phyloP scores from a whole-genome alignment of 2,888 invertebrate genomes.

The Melanostoma scalare region DNA sequence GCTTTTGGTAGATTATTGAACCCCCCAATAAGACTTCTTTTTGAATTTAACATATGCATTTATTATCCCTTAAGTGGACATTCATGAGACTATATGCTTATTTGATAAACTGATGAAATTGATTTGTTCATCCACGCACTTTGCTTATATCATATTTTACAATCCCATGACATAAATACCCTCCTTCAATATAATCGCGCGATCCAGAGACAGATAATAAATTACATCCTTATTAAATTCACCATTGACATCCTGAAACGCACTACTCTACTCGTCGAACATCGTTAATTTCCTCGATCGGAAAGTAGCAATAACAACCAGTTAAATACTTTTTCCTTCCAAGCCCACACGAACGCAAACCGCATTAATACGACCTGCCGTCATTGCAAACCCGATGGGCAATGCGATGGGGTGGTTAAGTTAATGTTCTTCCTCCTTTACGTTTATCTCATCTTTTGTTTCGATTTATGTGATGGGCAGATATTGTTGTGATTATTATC shows the following conservation, averaged over 20 bases:
- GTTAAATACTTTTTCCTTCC: constrained; percentile 25
- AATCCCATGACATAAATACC: neutral
- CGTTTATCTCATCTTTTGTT: constrained; percentile 53
- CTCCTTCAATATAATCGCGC: constrained; percentile 13
- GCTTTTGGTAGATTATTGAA: too few species aligned
- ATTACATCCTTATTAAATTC: constrained; percentile 66
- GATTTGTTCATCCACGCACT: too few species aligned
- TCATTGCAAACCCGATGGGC: constrained; percentile 28
- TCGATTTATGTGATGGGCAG: constrained; percentile 17
- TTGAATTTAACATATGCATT: too few species aligned
- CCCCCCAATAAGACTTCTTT: too few species aligned
- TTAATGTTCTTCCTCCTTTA: constrained; percentile 34
- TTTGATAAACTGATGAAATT: too few species aligned
- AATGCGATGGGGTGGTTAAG: constrained; percentile 45
- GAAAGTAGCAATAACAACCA: constrained; percentile 38
- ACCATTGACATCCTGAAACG: constrained; percentile 52
- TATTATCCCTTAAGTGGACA: too few species aligned
- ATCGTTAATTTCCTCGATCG: constrained; percentile 46
- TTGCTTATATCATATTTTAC: too few species aligned
- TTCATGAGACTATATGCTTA: too few species aligned
- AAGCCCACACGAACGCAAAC: constrained; percentile 4
- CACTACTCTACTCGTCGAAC: constrained; percentile 3
- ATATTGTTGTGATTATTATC: constrained; percentile 25
- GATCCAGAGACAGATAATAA: constrained; percentile 37
- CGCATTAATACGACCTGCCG: constrained; percentile 7